Evolutionary conservation across 2,888 invertebrate species (phyloP), one percentile per base, ranked within the genome.

Genomic region (Cepaea hortensis): DNA sequence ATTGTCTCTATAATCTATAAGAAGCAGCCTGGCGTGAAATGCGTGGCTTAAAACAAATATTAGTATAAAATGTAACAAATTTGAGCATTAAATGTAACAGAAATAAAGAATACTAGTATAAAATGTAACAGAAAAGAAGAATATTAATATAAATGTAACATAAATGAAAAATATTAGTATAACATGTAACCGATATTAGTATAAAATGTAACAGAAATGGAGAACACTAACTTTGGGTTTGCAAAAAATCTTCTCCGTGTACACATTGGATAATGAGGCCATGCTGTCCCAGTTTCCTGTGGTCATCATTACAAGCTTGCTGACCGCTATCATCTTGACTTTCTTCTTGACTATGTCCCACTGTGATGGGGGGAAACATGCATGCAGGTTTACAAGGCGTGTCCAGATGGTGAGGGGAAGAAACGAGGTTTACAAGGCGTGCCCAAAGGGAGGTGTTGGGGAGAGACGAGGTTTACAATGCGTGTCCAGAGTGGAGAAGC

Each of bases 271-370:
- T 72, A 95, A 90, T 79, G 93, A 92, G 0, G 92, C 91, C 35
- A 95, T 89, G 23, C 93, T 94, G 70, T 93, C 92, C 94, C 95
- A 95, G 79, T 92, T 90, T 48, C 92, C 93, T 0, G 91, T 90
- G 0, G 92, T 91, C 72, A 93, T 82, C 89, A 90, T 90, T 46
- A 91, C 91, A 18, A 93, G 85, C 87, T 92, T 93, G 83, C 92
- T 92, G 79, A 91, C 90, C 15, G 91, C 88, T 79, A 94, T 91
- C 88, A 93, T 90, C 89, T 93, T 91, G 11, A 91, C 88, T 87
- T 94, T 94, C 13, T 91, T 92, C 81, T 90, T 92, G 84, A 93
- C 91, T 50, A 94, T 93, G 88, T 94, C 94, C 94, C 94, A 94
- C 94, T 94, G 55, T 55, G 11, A 11, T 55, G 6, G 55, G 55